Evolutionary conservation across 2,888 invertebrate species (phyloP), one percentile per base, ranked within the genome.

Genomic region (Pachydiplax longipennis): DNA sequence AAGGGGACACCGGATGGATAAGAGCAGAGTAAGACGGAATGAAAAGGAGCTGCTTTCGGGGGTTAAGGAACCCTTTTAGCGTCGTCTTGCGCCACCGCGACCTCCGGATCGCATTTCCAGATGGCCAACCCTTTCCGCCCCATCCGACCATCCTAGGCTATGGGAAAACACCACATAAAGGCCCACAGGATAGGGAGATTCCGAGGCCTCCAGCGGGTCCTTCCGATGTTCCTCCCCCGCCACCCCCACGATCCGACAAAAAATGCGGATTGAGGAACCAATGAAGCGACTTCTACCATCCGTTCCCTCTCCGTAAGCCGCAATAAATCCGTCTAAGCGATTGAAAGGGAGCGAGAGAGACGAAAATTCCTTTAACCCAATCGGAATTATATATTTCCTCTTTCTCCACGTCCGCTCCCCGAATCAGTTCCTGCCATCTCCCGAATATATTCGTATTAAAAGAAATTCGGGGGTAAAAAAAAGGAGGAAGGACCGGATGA

Each of bases 241-340:
- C 83, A 31, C 83, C 48, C 58, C 31, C 83, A 31, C 83, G 61
- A 61, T n/a, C 61, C 65, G 65, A 65, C 65, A 65, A 65, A 83
- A 58, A 83, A 83, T 58, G 37, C 87, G 87, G 87, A 87, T 87
- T 87, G 87, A 87, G 61, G 87, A 87, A 22, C 61, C 87, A 87
- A 87, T 87, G 87, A 87, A 87, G 87, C 87, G 87, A 87, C 87
- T 87, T 37, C 58, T 87, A 87, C 87, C 87, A 87, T 87, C 87
- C 87, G 87, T 58, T 87, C 65, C 37, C 61, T 61, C 61, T 61
- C 87, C 37, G 58, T 87, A 87, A 87, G 61, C 87, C 37, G 87
- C 87, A 87, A 61, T 87, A 87, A 87, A 87, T 87, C 87, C 65
- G 35, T 87, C 87, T 87, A 87, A 87, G 87, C 87, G 87, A 61